A percentile compares a stretch with the other conserved stretches of the same genome.
phyloP scores from a whole-genome alignment of 2,888 invertebrate species.

The Ecliptopera silaceata region DNA sequence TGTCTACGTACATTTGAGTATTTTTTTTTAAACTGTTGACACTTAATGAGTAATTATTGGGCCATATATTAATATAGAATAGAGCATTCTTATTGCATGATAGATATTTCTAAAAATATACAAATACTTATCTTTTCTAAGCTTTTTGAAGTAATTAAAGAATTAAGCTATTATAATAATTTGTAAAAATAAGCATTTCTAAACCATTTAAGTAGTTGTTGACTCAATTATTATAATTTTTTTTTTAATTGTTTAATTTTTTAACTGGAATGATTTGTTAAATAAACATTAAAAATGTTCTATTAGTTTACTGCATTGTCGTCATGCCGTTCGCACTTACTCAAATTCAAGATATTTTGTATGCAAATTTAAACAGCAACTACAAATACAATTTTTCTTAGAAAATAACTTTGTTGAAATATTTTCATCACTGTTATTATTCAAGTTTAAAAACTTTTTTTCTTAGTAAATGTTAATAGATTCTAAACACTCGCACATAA shows the following conservation, averaged over 20 bases:
- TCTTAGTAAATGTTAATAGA: too few relatives aligned
- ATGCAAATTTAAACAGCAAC: too few relatives aligned
- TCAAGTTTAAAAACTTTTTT: too few relatives aligned
- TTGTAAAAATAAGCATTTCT: constrained; percentile 3
- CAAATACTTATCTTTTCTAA: constrained; percentile 6
- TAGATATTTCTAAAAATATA: constrained; percentile 27
- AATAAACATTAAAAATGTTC: constrained; percentile 4
- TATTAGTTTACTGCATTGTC: background rate
- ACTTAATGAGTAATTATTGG: too few relatives aligned
- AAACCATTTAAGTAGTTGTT: background rate
- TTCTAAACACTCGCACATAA: too few relatives aligned
- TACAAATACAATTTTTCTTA: too few relatives aligned
- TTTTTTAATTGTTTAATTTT: too few relatives aligned
- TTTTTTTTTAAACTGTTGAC: too few relatives aligned
- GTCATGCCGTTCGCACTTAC: background rate
- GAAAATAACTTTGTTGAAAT: too few relatives aligned
- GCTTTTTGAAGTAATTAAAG: constrained; percentile 6
- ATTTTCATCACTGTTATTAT: too few relatives aligned
- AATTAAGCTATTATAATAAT: background rate
- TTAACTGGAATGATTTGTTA: background rate
- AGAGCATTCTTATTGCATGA: constrained; percentile 15
- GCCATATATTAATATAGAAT: background rate
- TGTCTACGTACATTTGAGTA: too few relatives aligned
- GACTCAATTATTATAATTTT: background rate
- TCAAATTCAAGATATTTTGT: background rate